Conservation (phyloP, 1,140 invertebrate genomes). For the fruit fly (Drosophila melanogaster) region DNA sequence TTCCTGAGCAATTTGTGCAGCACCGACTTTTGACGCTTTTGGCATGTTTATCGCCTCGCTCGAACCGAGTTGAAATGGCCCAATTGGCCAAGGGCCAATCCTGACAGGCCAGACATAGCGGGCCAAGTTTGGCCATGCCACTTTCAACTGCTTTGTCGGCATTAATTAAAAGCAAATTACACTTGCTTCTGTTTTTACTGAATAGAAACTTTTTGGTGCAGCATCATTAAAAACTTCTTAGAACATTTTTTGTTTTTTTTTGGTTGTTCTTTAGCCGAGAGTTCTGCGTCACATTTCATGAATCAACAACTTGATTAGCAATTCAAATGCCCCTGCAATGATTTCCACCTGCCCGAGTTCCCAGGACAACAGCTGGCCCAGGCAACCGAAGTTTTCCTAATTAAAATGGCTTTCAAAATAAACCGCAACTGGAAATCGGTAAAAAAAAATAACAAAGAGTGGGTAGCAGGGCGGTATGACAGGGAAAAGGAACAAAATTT, state of each 20-base stretch:
- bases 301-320: conserved; percentile 76
- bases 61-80: conserved; percentile 41
- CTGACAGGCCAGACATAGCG: conserved; percentile 6
- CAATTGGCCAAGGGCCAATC: conserved; percentile 41
- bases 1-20: conserved; percentile 42
- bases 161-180: conserved; percentile 80
- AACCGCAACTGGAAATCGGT: conserved; percentile 44
- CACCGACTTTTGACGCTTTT: conserved; percentile 47
- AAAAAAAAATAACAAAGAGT: conserved; percentile 29
- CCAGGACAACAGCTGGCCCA: conserved; percentile 54
- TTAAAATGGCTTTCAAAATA: conserved; percentile 70
- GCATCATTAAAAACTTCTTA: conserved; percentile 82
- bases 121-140: conserved; percentile 18
- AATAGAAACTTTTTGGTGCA: conserved; percentile 54
- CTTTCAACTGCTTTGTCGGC: conserved; percentile 40
- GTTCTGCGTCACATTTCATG: conserved; percentile 56
- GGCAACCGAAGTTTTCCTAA: conserved; percentile 60
- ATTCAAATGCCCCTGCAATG: conserved; percentile 59
- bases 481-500: conserved; percentile 35
- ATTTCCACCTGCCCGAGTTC: conserved; percentile 58
- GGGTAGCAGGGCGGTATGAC: conserved; percentile 16
- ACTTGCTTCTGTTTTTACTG: conserved; percentile 38
- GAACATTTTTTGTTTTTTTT: conserved; percentile 10
- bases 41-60: conserved; percentile 47
- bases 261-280: conserved; percentile 1